Evolutionary conservation across 2,888 invertebrate genomes (phyloP), one percentile per base, ranked within the genome.

Genomic region (Andricus quercusramuli): DNA sequence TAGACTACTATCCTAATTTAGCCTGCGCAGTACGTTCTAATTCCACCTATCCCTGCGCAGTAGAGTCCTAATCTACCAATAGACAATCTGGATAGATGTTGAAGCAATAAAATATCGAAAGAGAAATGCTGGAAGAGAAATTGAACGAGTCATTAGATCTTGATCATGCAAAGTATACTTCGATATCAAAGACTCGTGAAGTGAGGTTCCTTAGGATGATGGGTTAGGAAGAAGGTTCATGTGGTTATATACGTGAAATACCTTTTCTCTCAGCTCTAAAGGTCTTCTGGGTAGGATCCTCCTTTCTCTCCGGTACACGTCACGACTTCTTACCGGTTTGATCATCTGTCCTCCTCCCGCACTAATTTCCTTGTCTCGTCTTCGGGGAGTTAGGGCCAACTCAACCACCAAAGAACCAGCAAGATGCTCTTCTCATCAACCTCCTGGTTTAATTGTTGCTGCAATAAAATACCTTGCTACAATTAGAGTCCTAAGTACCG

Each of bases 221-320:
- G 82, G 85, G 83, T 83, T 82, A 80, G 81, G 83, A 84, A 84
- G 81, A 81, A 62, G 66, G 80, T 76, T 62, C 44, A 77, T 77
- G 74, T 67, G 59, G 59, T 70, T 81, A 68, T 77, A 79, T 67
- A 78, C 56, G 66, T 78, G 78, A 84, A 81, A 87, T 87, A 77
- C 77, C 82, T 85, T 82, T 84, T 83, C 85, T 84, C 83, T 83
- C 83, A 85, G 85, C 82, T 85, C 86, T 88, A 90, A 91, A 90
- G 90, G 89, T 91, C 89, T 89, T 86, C 87, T 86, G 85, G 83
- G 84, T 88, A 86, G 89, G 85, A 90, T 89, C 87, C 89, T 90
- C 90, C 90, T 91, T 91, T 91, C 90, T 89, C 90, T 88, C 85
- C 68, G 80, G 85, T 87, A 80, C 82, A 82, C 87, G 88, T 90